Conservation (phyloP, 2,888 invertebrate species). For the Ophion costatus region DNA sequence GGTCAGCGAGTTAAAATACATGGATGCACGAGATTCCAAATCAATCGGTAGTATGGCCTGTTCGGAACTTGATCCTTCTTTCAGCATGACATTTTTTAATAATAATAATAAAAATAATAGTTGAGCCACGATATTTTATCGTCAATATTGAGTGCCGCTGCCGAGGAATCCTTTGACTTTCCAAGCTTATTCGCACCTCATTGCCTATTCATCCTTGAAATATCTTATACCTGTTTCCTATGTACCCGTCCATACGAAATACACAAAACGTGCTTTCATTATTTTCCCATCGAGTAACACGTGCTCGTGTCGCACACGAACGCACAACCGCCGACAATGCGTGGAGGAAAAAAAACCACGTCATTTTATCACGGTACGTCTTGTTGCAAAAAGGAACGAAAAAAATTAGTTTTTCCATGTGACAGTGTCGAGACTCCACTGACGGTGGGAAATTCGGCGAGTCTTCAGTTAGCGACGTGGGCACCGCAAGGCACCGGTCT, state of each 20-base stretch:
- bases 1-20: too few relatives aligned
- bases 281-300: not conserved
- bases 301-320: not conserved
- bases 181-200: not conserved
- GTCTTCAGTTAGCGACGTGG: slow-evolving; percentile 91
- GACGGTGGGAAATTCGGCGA: slow-evolving; percentile 82
- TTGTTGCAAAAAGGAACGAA: slow-evolving; percentile 7
- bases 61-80: too few relatives aligned
- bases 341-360: not conserved
- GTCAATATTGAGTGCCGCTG: not conserved
- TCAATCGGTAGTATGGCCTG: too few relatives aligned
- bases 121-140: not conserved
- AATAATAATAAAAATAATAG: not conserved
- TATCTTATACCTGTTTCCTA: not conserved
- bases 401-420: slow-evolving; percentile 1
- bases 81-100: not conserved
- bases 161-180: not conserved
- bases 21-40: too few relatives aligned
- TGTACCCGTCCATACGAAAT: not conserved
- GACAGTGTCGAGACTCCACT: slow-evolving; percentile 74
- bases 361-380: not conserved
- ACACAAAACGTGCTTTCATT: not conserved
- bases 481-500: slow-evolving; percentile 89
- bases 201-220: not conserved
- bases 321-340: not conserved